Conservation (phyloP, 2,888 invertebrate genomes). For the Lasioglossum morio region DNA sequence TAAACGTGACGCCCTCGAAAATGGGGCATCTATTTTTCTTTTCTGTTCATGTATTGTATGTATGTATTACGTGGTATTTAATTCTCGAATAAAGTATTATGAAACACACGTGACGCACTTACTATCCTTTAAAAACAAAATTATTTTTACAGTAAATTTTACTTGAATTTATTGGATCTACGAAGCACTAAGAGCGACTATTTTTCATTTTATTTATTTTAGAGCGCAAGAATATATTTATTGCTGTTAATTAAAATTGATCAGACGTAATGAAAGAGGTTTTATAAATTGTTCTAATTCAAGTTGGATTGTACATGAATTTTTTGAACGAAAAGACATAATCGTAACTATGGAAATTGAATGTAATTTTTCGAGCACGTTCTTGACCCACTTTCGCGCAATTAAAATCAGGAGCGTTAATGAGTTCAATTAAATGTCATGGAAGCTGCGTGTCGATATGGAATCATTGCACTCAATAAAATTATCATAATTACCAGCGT, state of each 20-base stretch:
- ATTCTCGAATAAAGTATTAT: constrained; percentile 21
- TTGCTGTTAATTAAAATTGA: not conserved
- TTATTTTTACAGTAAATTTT: not conserved
- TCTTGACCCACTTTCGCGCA: constrained; percentile 8
- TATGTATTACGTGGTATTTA: constrained; percentile 13
- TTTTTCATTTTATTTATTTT: not conserved
- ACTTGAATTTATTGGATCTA: not conserved
- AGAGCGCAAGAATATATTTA: not conserved
- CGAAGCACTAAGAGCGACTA: not conserved
- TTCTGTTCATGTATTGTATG: not conserved
- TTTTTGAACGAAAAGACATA: too few relatives aligned
- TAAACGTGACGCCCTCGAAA: constrained; percentile 27
- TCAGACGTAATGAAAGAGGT: not conserved
- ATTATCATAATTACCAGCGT: constrained; percentile 49
- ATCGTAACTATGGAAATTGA: not conserved
- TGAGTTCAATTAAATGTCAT: constrained; percentile 13
- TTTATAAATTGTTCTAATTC: not conserved
- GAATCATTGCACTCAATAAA: constrained; percentile 30
- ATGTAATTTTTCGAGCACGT: not conserved
- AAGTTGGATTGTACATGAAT: not conserved
- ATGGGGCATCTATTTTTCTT: not conserved
- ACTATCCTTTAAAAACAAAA: not conserved
- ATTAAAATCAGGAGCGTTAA: constrained; percentile 11
- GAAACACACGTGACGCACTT: not conserved
- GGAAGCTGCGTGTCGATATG: constrained; percentile 6